Percentiles rank a stretch among this genome's conserved stretches.
Conservation (phyloP, 2,797 vertebrate genomes). For the Sebastes reedi region DNA sequence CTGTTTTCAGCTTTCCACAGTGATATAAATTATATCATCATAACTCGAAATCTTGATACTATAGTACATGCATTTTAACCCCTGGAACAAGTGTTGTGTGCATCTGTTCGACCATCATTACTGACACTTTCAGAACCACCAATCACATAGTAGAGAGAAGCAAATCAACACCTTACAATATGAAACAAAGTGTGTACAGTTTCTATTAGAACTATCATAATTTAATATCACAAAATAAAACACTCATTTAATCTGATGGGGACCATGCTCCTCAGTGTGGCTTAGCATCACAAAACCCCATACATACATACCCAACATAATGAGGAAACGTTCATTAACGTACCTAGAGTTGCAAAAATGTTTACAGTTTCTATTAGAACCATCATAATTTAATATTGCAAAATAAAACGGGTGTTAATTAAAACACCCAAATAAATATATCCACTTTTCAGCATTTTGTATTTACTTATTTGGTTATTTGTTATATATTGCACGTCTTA, state of each 20-base stretch:
- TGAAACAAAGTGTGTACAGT: background rate
- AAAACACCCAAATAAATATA: too few relatives aligned
- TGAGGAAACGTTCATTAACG: too few relatives aligned
- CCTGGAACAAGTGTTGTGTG: background rate
- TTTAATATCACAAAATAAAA: background rate
- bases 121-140: background rate
- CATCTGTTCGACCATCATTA: background rate
- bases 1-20: background rate
- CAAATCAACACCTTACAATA: rapidly evolving
- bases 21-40: background rate
- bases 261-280: background rate
- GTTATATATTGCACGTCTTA: too few relatives aligned
- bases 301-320: too few relatives aligned
- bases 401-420: too few relatives aligned
- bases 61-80: background rate
- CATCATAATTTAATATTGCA: too few relatives aligned
- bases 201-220: background rate
- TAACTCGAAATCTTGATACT: background rate
- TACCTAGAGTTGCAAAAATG: too few relatives aligned
- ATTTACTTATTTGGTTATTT: too few relatives aligned
- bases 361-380: too few relatives aligned
- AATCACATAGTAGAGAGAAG: too few relatives aligned
- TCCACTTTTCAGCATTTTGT: too few relatives aligned
- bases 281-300: too few relatives aligned
- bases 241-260: background rate